phyloP scores from a whole-genome alignment of 2,797 vertebrate species.

The Diceros bicornis region DNA sequence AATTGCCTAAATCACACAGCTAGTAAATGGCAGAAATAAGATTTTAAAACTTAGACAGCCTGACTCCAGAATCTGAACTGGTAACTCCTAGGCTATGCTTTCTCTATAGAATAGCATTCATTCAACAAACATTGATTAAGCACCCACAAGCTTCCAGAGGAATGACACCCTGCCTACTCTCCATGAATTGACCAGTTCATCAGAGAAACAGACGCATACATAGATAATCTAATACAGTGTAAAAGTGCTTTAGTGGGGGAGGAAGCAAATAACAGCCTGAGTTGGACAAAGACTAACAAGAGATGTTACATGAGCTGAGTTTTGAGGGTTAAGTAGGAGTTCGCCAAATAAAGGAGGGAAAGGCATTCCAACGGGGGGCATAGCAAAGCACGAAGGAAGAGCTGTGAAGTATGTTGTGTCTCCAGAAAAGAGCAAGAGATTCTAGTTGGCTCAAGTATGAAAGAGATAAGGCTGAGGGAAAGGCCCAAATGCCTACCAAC shows the following conservation, averaged over 20 bases:
- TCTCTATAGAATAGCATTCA: background rate
- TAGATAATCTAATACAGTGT: accelerated
- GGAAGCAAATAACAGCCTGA: background rate
- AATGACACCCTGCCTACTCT: background rate
- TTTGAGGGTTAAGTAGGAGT: background rate
- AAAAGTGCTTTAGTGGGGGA: background rate
- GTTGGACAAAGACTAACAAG: background rate
- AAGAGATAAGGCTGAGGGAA: background rate
- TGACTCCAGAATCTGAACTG: background rate
- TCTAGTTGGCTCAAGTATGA: accelerated
- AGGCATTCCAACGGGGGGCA: background rate
- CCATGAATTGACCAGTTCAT: background rate
- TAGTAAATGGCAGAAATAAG: too few relatives aligned
- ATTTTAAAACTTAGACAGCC: background rate
- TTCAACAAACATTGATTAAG: background rate
- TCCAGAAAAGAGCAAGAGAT: background rate
- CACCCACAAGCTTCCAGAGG: background rate
- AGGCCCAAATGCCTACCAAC: background rate
- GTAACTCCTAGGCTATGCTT: background rate
- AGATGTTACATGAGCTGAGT: background rate
- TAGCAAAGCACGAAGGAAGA: accelerated
- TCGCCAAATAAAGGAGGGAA: background rate
- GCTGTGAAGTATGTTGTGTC: accelerated
- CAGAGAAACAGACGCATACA: background rate
- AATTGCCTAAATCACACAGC: background rate